Percentiles rank a stretch among this genome's conserved stretches.
phyloP scores from a whole-genome alignment of 2,888 invertebrate species.

The Sepioteuthis lessoniana region DNA sequence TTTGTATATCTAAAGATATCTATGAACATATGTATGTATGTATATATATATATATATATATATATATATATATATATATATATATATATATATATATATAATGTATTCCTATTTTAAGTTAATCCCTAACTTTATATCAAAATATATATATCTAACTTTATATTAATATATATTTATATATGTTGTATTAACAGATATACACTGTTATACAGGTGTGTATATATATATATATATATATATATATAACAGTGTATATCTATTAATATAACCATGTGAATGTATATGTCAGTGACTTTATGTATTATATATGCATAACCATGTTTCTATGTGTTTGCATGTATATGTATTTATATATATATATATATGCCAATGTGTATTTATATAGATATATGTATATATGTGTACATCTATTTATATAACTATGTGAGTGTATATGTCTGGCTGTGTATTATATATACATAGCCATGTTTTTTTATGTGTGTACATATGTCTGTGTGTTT shows the following conservation, averaged over 20 bases:
- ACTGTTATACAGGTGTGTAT: background rate
- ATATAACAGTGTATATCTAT: background rate
- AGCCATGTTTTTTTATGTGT: too few relatives aligned
- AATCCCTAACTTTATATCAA: too few relatives aligned
- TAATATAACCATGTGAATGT: background rate
- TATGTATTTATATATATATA: background rate
- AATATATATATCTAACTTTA: too few relatives aligned
- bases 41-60: background rate
- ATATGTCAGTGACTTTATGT: background rate
- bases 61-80: constrained; percentile 45
- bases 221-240: constrained; percentile 46
- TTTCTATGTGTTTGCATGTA: background rate
- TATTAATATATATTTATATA: constrained; percentile 40
- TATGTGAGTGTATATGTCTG: background rate
- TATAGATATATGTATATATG: background rate
- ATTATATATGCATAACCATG: background rate
- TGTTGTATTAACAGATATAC: too few relatives aligned
- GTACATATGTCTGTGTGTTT: too few relatives aligned
- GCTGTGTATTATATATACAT: background rate
- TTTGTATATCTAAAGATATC: background rate
- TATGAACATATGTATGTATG: background rate
- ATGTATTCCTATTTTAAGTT: too few relatives aligned
- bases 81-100: constrained; percentile 39
- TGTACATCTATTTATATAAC: background rate
- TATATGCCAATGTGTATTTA: background rate